Conservation (phyloP, 1,140 invertebrate species). For the Apis florea region DNA sequence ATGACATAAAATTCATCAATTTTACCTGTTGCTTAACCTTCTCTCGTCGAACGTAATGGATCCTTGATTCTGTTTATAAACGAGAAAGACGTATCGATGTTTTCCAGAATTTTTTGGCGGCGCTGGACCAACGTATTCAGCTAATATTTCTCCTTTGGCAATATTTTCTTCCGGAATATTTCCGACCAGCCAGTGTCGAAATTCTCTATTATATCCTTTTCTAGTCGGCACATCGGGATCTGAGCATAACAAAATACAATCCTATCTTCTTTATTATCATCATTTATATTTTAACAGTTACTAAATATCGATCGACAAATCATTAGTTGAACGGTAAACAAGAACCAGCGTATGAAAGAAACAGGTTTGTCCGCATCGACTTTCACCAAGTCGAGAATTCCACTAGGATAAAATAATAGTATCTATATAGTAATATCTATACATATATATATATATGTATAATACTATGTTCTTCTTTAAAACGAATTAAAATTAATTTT, state of each 20-base stretch:
- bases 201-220: conserved; percentile 82
- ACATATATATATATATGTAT: no score
- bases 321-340: neutral
- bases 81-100: conserved; percentile 86
- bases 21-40: conserved; percentile 74
- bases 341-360: conserved; percentile 23
- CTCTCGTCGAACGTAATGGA: conserved; percentile 78
- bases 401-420: conserved; percentile 3
- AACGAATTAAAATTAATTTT: neutral
- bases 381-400: conserved; percentile 54
- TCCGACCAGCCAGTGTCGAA: conserved; percentile 86
- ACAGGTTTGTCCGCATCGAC: conserved; percentile 51
- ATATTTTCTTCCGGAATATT: conserved; percentile 86
- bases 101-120: conserved; percentile 82
- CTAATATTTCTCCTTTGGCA: conserved; percentile 82
- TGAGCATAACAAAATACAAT: conserved; percentile 41
- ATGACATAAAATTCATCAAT: neutral
- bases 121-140: conserved; percentile 85
- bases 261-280: neutral
- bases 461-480: neutral
- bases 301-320: neutral
- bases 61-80: conserved; percentile 84
- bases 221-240: conserved; percentile 85
- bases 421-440: no score
- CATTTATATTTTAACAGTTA: neutral